phyloP scores from a whole-genome alignment of 2,797 vertebrate species.

The Dicrostonyx torquatus region DNA sequence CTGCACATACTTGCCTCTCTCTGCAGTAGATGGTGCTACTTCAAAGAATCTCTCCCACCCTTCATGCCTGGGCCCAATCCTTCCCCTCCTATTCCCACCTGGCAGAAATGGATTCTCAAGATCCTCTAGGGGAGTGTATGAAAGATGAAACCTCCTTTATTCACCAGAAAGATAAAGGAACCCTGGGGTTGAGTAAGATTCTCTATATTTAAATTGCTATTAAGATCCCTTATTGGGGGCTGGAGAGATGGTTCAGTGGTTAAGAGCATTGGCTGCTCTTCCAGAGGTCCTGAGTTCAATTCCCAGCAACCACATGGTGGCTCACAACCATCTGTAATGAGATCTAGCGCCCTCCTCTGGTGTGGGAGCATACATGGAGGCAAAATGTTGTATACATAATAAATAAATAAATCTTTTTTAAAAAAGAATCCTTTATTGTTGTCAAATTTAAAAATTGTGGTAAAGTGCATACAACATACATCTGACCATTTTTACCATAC shows the following conservation, averaged over 20 bases:
- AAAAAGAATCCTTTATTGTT: not conserved
- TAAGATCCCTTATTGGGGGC: not conserved
- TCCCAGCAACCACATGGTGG: too few relatives aligned
- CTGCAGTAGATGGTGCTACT: not conserved
- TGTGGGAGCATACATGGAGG: too few relatives aligned
- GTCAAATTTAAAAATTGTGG: not conserved
- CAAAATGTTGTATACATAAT: too few relatives aligned
- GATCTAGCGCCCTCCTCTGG: too few relatives aligned
- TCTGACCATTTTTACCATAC: not conserved
- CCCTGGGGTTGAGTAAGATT: not conserved
- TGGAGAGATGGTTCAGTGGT: too few relatives aligned
- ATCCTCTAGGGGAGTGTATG: not conserved
- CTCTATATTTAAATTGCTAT: not conserved
- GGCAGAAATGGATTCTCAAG: not conserved
- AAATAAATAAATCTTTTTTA: too few relatives aligned
- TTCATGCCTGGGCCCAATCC: too few relatives aligned
- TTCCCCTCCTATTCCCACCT: not conserved
- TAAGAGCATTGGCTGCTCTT: too few relatives aligned
- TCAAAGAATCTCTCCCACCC: too few relatives aligned
- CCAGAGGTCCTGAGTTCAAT: too few relatives aligned
- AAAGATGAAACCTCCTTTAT: not conserved
- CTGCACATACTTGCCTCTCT: fast-evolving
- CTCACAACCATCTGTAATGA: too few relatives aligned
- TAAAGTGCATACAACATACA: not conserved
- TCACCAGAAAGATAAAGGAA: not conserved